Evolutionary conservation across 1,140 invertebrate species (phyloP).

Genomic region (Brachionus koreanus): DNA sequence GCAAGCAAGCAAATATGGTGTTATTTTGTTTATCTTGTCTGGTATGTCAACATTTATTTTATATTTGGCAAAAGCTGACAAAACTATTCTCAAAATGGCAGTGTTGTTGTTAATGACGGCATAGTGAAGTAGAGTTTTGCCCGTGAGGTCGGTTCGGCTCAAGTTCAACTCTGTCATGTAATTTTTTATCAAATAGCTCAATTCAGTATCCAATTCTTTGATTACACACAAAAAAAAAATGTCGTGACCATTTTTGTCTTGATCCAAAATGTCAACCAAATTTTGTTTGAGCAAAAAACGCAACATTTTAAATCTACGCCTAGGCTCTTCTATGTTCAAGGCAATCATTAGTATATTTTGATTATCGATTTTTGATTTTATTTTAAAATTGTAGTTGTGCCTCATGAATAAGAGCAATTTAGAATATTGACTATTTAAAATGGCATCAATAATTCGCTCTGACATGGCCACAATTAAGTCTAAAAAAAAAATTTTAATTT

Average conservation of each 20-base stretch:
- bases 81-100: neutral
- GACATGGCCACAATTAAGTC: constrained; percentile 12
- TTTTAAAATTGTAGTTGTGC: constrained; percentile 43
- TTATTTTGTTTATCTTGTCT: constrained; percentile 28
- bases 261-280: neutral
- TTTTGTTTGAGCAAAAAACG: constrained; percentile 22
- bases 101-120: constrained; percentile 28
- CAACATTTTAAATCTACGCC: constrained; percentile 30
- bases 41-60: constrained; percentile 39
- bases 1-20: constrained; percentile 41
- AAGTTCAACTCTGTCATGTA: neutral
- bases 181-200: neutral
- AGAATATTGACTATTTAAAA: constrained; percentile 27
- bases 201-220: neutral
- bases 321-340: neutral
- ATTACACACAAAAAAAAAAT: constrained; percentile 28
- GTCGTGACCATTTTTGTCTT: constrained; percentile 7
- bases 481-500: neutral
- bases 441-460: constrained; percentile 18
- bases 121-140: constrained; percentile 32
- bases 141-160: neutral
- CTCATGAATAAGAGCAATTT: constrained; percentile 41
- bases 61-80: neutral
- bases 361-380: constrained; percentile 7
- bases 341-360: constrained; percentile 32